These are phyloP conservation scores for Phylloscopus whistleri DNA, from an alignment of 2,113 vertebrate genomes.

Conservation along the genomic window DNA sequence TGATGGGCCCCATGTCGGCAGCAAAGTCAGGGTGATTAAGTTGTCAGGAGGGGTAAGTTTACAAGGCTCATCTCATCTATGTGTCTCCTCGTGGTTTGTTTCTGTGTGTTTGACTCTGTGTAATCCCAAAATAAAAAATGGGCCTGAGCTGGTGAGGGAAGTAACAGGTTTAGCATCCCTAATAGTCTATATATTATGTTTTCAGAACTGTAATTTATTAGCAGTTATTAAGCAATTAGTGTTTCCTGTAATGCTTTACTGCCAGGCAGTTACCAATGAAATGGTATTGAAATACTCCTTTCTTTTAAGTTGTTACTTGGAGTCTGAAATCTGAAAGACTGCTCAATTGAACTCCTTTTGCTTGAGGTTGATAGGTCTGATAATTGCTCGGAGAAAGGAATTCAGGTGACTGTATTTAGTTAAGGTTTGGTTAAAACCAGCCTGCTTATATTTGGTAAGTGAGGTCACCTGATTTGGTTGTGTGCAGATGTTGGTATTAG, in stretches of 20 bases:
- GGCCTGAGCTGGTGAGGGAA: not conserved
- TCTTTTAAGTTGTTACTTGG: not conserved
- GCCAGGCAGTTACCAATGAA: not conserved
- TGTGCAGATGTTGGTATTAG: not conserved
- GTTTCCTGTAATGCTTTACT: not conserved
- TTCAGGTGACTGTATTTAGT: not conserved
- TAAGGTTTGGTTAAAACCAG: not conserved
- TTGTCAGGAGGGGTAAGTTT: slow-evolving; percentile 89
- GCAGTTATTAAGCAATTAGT: not conserved
- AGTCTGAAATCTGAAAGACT: not conserved
- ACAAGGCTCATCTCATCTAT: slow-evolving; percentile 26
- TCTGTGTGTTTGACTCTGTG: not conserved
- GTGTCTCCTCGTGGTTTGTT: slow-evolving; percentile 9
- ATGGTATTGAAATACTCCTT: not conserved
- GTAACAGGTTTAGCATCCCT: not conserved
- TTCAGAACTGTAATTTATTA: not conserved
- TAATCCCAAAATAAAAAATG: not conserved
- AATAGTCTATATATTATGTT: not conserved
- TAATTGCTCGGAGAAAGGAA: not conserved
- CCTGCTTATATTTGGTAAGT: not conserved
- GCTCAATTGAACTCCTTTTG: not conserved
- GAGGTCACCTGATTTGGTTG: not conserved
- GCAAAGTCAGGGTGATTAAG: slow-evolving; percentile 95
- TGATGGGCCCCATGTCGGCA: slow-evolving; percentile 78
- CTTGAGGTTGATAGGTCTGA: not conserved